Conservation (phyloP, 2,797 vertebrate species). For the Okamejei kenojei region DNA sequence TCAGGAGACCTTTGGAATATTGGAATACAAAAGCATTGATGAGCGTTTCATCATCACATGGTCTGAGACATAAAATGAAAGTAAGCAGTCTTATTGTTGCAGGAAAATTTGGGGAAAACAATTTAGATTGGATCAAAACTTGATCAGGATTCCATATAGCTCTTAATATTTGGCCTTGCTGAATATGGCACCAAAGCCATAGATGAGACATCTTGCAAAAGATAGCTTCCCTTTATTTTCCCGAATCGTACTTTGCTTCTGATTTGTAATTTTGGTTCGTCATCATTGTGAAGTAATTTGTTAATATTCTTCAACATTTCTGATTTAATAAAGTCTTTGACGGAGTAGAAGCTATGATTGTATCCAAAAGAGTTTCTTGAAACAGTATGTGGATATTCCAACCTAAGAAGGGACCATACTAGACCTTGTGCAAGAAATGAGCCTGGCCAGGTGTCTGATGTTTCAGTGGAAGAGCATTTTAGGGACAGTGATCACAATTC, state of each 20-base stretch:
- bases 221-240: neutral
- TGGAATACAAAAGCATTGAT: neutral
- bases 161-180: neutral
- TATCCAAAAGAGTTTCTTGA: no score
- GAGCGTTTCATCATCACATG: neutral
- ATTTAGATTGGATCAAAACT: neutral
- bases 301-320: neutral
- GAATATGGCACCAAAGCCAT: neutral
- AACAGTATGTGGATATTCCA: no score
- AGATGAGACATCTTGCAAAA: neutral
- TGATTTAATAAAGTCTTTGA: neutral
- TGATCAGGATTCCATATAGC: neutral
- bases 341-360: no score
- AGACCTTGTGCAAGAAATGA: no score
- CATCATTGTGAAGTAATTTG: neutral
- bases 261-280: neutral
- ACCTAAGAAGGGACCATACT: no score
- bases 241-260: neutral
- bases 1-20: neutral
- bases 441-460: no score
- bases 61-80: neutral
- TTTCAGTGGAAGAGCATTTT: no score
- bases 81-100: neutral
- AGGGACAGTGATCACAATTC: no score
- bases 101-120: neutral